phyloP scores from a whole-genome alignment of 2,888 invertebrate genomes.

The Mythimna vitellina region DNA sequence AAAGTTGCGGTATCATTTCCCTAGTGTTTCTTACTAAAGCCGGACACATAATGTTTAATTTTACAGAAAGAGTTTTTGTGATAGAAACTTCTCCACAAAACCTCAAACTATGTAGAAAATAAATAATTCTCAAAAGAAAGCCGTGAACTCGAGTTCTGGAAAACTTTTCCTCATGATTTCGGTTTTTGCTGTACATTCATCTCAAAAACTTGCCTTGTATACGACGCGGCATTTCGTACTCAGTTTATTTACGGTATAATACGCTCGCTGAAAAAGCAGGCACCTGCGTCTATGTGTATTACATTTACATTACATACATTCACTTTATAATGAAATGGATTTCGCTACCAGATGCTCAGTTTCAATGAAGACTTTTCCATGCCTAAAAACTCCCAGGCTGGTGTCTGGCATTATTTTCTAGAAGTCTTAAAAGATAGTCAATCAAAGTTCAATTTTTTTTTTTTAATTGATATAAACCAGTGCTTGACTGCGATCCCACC shows the following conservation, averaged over 20 bases:
- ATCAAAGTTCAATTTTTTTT: too few relatives aligned
- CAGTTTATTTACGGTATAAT: slow-evolving; percentile 67
- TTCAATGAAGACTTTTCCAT: slow-evolving; percentile 17
- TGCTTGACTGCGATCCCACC: too few relatives aligned
- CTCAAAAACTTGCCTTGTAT: slow-evolving; percentile 21
- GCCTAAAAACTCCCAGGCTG: not conserved
- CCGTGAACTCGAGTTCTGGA: slow-evolving; percentile 4
- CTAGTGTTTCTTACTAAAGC: slow-evolving; percentile 45
- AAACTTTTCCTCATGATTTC: slow-evolving; percentile 17
- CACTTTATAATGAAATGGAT: slow-evolving; percentile 68
- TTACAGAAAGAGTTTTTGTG: slow-evolving; percentile 2
- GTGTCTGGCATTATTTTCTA: not conserved
- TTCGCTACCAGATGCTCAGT: slow-evolving; percentile 40
- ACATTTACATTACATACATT: too few relatives aligned
- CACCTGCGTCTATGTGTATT: slow-evolving; percentile 72
- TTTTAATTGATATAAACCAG: too few relatives aligned
- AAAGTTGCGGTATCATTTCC: slow-evolving; percentile 65
- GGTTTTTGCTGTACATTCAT: slow-evolving; percentile 11
- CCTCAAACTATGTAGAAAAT: slow-evolving; percentile 3
- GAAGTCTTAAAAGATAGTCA: not conserved
- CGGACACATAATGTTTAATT: slow-evolving; percentile 16
- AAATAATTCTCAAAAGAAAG: slow-evolving; percentile 18
- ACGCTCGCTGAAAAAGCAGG: slow-evolving; percentile 64
- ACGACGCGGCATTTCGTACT: slow-evolving; percentile 36
- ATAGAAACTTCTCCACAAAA: slow-evolving; percentile 5